A percentile compares a stretch with the other conserved stretches of the same genome.
These are phyloP conservation scores for Lepus timidus DNA, from an alignment of 2,113 vertebrate species.

Conservation along the genomic window DNA sequence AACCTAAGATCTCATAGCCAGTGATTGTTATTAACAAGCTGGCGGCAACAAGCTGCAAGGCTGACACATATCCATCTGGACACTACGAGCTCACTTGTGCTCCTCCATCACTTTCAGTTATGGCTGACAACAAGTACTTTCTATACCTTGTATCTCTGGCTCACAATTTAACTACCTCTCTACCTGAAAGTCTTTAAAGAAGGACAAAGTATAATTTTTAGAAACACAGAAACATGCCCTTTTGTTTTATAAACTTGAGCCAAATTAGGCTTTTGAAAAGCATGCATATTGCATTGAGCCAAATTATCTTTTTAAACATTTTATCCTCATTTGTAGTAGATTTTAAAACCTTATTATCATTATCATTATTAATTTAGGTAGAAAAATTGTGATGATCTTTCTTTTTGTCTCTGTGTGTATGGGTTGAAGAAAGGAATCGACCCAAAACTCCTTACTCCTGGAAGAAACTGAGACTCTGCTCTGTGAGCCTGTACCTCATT, in stretches of 20 bases:
- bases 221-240: neutral
- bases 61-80: neutral
- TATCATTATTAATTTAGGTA: neutral
- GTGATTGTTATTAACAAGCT: neutral
- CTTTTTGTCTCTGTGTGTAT: neutral
- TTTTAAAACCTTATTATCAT: neutral
- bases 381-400: neutral
- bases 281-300: neutral
- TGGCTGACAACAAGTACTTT: conserved; percentile 20
- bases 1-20: neutral
- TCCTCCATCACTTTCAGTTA: neutral
- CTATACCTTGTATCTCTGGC: neutral
- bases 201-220: neutral
- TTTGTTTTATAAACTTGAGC: neutral
- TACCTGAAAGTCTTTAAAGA: neutral
- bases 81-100: neutral
- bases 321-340: neutral
- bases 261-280: conserved; percentile 5
- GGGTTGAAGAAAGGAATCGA: conserved; percentile 21
- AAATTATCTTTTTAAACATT: neutral
- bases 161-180: neutral
- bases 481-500: neutral
- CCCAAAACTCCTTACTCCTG: conserved; percentile 1
- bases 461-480: neutral
- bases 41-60: neutral